A percentile compares a stretch with the other conserved stretches of the same genome.
Conservation (phyloP, 2,113 vertebrate species). For the Turdus rufiventris region DNA sequence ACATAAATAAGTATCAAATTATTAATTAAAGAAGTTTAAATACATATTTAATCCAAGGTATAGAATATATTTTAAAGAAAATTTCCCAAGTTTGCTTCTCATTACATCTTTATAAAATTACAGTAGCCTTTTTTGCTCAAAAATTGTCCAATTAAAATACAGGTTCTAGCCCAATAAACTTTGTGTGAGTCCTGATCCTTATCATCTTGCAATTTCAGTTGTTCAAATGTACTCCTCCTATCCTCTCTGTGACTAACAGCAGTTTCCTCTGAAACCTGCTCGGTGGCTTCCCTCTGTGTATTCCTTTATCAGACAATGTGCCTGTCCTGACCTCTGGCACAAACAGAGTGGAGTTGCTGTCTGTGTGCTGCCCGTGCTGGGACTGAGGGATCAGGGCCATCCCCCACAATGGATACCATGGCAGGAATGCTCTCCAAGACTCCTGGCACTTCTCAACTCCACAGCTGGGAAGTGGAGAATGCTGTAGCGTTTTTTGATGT, state of each 20-base stretch:
- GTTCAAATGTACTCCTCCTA: not conserved
- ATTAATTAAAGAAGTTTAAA: not conserved
- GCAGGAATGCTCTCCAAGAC: not conserved
- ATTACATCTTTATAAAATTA: not conserved
- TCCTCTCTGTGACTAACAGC: not conserved
- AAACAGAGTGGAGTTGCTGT: accelerated
- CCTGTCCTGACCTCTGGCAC: not conserved
- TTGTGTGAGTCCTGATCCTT: not conserved
- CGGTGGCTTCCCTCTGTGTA: not conserved
- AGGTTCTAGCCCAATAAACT: not conserved
- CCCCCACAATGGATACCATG: accelerated
- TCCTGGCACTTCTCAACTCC: not conserved
- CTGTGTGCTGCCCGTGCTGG: accelerated
- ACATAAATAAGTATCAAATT: not conserved
- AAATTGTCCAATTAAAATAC: not conserved
- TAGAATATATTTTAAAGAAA: not conserved
- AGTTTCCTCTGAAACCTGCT: not conserved
- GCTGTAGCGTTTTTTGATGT: accelerated
- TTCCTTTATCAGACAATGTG: accelerated
- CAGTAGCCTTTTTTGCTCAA: not conserved
- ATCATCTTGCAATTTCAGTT: not conserved
- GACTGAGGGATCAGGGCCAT: not conserved
- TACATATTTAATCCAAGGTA: not conserved
- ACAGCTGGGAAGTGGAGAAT: accelerated
- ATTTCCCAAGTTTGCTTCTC: not conserved